Evolutionary conservation across 2,113 vertebrate genomes (phyloP), one percentile per base, ranked within the genome.

Genomic region (Nymphicus hollandicus): DNA sequence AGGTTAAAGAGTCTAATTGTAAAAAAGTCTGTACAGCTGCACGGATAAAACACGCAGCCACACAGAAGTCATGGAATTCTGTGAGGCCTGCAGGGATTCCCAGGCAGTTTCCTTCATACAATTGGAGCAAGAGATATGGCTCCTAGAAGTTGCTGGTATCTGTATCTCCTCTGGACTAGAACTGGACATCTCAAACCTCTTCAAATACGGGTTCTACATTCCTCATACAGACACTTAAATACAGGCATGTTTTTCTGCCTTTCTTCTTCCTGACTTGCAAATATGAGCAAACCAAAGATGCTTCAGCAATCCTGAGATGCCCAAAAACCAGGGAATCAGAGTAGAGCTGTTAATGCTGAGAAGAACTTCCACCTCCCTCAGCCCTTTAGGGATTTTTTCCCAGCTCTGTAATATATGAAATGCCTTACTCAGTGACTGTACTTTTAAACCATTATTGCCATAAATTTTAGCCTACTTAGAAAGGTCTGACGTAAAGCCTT

Each of bases 401-500:
- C 83, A 84, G 17, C 16, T 81, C 39, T 73, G 46, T 66, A 60
- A 65, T 33, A 46, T 9, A 71, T 7, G 20, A 87, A 90, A 87
- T 10, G 18, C 15, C 69, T 89, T 81, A 77, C 56, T 90, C 60
- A 39, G 65, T 68, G 29, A 37, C 41, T 91, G 1, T 52, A 81
- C 84, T 89, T 92, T 86, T 69, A 92, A 90, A 87, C 33, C 17
- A 17, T 27, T 72, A 79, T 5, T 69, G 44, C 73, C 47, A 77
- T 46, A 92, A 79, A 94, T 90, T 91, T 78, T 33, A 81, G 31
- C 50, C n/a, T 52, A 69, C 58, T 81, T 60, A 24, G 69, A 93
- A 76, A 18, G 13, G 33, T 68, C 72, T 56, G 47, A 79, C 37
- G 14, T 16, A 37, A 49, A 74, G 44, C 9, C 29, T 79, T 76